These are phyloP conservation scores for Plebejus melissa DNA, from an alignment of 2,888 invertebrate genomes.

Conservation along the genomic window DNA sequence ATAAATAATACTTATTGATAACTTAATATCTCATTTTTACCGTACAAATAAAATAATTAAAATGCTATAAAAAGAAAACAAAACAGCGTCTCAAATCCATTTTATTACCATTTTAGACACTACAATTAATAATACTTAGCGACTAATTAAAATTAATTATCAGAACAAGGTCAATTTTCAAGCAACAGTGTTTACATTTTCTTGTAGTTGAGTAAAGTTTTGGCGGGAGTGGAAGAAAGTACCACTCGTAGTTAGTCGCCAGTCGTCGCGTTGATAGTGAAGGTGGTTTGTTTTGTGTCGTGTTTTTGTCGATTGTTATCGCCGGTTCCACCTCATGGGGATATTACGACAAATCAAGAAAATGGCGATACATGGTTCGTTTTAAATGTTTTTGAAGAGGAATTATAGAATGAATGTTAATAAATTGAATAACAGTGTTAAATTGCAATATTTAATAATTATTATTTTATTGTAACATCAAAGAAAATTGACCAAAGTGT, in stretches of 20 bases:
- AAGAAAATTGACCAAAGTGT: not conserved
- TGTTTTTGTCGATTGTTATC: slow-evolving; percentile 28
- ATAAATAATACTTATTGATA: not conserved
- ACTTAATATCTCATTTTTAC: not conserved
- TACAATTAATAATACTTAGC: too few relatives aligned
- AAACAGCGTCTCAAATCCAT: not conserved
- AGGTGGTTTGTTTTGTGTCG: slow-evolving; percentile 21
- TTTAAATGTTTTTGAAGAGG: slow-evolving; percentile 24
- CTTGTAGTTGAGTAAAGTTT: slow-evolving; percentile 33
- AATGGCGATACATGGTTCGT: slow-evolving; percentile 64
- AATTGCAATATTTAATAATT: not conserved
- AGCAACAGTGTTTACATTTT: slow-evolving; percentile 1
- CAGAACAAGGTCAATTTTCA: not conserved
- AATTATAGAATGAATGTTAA: not conserved
- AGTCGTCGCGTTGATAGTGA: slow-evolving; percentile 26
- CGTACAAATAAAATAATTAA: not conserved
- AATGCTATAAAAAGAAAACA: not conserved
- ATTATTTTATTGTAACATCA: not conserved
- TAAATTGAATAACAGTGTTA: not conserved
- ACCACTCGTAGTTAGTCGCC: slow-evolving; percentile 29
- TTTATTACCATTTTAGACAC: too few relatives aligned
- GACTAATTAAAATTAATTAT: not conserved
- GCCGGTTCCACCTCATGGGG: slow-evolving; percentile 49
- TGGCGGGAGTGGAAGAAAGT: slow-evolving; percentile 63
- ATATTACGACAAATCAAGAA: slow-evolving; percentile 71